Percentiles rank a stretch among this genome's conserved stretches.
Evolutionary conservation across 1,140 invertebrate genomes (phyloP).

Genomic region (Macrobrachium rosenbergii): DNA sequence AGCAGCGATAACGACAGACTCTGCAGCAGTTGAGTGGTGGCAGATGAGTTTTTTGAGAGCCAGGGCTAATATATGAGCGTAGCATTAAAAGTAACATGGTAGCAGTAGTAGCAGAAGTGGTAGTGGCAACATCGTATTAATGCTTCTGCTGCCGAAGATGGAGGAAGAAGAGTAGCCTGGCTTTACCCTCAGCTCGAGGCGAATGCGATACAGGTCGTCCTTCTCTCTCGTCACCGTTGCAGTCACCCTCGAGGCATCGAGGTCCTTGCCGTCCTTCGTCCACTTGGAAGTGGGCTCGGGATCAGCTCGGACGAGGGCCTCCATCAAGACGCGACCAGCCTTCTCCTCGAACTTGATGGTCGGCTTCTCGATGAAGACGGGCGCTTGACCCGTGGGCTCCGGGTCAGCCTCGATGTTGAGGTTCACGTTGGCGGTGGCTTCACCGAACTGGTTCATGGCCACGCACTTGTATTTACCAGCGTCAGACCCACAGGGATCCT

Average conservation of each 20-base stretch:
- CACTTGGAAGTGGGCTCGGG: constrained; percentile 95
- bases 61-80: too few species aligned
- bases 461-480: constrained; percentile 98
- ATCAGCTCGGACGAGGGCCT: constrained; percentile 94
- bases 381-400: constrained; percentile 92
- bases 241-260: constrained; percentile 84
- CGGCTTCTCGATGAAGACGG: constrained; percentile 98
- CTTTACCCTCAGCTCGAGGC: constrained; percentile 84
- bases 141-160: not conserved
- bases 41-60: too few species aligned
- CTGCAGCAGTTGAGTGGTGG: constrained; percentile 9
- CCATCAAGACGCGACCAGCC: constrained; percentile 94
- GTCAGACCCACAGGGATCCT: constrained; percentile 94
- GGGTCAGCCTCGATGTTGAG: constrained; percentile 97
- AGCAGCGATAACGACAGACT: not conserved
- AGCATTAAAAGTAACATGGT: too few species aligned
- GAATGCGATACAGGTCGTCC: constrained; percentile 89
- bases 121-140: too few species aligned
- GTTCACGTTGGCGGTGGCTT: constrained; percentile 98
- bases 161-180: not conserved
- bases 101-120: too few species aligned
- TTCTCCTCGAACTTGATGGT: constrained; percentile 95
- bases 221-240: constrained; percentile 82
- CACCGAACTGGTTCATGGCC: constrained; percentile 96
- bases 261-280: constrained; percentile 75